Conservation (phyloP, 1,140 invertebrate species). For the Brachionus calyciflorus region DNA sequence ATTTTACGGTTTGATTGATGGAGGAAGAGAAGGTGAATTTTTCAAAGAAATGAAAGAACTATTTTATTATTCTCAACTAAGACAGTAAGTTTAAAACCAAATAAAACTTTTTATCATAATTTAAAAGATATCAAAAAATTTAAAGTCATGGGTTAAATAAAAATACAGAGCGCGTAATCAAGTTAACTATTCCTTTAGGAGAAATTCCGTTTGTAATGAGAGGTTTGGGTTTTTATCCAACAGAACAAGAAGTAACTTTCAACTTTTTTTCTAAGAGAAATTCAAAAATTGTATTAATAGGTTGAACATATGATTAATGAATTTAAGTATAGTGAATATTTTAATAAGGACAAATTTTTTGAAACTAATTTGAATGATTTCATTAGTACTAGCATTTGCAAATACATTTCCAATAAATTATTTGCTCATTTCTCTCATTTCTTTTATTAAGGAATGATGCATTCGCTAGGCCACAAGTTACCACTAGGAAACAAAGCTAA, state of each 20-base stretch:
- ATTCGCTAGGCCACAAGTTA: too few relatives aligned
- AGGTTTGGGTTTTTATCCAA: slow-evolving; percentile 71
- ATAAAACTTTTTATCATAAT: background rate
- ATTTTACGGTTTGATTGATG: slow-evolving; percentile 60
- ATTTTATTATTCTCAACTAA: slow-evolving; percentile 72
- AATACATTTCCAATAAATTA: too few relatives aligned
- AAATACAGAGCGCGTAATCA: slow-evolving; percentile 63
- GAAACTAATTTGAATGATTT: slow-evolving; percentile 69
- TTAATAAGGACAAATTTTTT: slow-evolving; percentile 61
- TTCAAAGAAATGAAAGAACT: slow-evolving; percentile 70
- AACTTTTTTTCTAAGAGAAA: background rate
- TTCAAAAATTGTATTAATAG: slow-evolving; percentile 57
- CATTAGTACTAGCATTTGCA: slow-evolving; percentile 62
- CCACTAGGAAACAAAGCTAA: too few relatives aligned
- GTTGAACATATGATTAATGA: slow-evolving; percentile 69
- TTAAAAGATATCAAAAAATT: slow-evolving; percentile 39
- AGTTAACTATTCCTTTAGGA: slow-evolving; percentile 65
- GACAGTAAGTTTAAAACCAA: slow-evolving; percentile 52
- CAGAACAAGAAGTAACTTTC: slow-evolving; percentile 71
- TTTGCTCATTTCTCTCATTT: too few relatives aligned
- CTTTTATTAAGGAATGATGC: too few relatives aligned
- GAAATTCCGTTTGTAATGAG: slow-evolving; percentile 71
- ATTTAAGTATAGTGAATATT: slow-evolving; percentile 66
- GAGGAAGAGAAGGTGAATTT: slow-evolving; percentile 65
- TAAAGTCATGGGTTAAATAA: slow-evolving; percentile 69